A percentile compares a stretch with the other conserved stretches of the same genome.
phyloP scores from a whole-genome alignment of 2,797 vertebrate species.

The Acanthopagrus latus region DNA sequence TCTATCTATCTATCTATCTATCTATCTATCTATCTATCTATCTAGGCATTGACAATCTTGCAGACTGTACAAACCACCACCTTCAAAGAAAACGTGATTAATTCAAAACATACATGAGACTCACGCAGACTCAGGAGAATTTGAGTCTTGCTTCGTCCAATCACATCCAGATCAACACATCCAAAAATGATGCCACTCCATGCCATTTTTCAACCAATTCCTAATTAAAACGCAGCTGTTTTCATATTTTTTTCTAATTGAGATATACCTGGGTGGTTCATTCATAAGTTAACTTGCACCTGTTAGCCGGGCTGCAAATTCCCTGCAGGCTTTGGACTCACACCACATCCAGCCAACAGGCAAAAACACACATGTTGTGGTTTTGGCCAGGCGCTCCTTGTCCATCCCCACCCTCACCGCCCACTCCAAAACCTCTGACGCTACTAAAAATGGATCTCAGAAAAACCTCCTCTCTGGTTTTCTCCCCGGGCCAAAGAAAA shows the following conservation, averaged over 20 bases:
- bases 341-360: slow-evolving; percentile 61
- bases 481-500: slow-evolving; percentile 82
- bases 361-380: slow-evolving; percentile 65
- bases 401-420: slow-evolving; percentile 61
- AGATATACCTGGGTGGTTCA: slow-evolving; percentile 6
- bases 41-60: slow-evolving; percentile 9
- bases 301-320: slow-evolving; percentile 54
- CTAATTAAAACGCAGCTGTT: background rate
- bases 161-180: background rate
- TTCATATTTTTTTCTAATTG: background rate
- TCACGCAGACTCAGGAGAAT: background rate
- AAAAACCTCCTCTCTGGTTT: slow-evolving; percentile 69
- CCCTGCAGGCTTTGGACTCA: slow-evolving; percentile 48
- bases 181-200: background rate
- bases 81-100: slow-evolving; percentile 16
- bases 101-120: slow-evolving; percentile 20
- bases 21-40: slow-evolving; percentile 1
- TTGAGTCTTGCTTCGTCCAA: background rate
- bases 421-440: slow-evolving; percentile 50
- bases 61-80: background rate
- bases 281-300: slow-evolving; percentile 41
- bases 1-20: slow-evolving; percentile 8
- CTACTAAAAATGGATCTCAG: slow-evolving; percentile 82
- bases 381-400: slow-evolving; percentile 52
- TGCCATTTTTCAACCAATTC: background rate